Evolutionary conservation across 2,888 invertebrate genomes (phyloP), one percentile per base, ranked within the genome.

Genomic region (Conchocele bisecta): DNA sequence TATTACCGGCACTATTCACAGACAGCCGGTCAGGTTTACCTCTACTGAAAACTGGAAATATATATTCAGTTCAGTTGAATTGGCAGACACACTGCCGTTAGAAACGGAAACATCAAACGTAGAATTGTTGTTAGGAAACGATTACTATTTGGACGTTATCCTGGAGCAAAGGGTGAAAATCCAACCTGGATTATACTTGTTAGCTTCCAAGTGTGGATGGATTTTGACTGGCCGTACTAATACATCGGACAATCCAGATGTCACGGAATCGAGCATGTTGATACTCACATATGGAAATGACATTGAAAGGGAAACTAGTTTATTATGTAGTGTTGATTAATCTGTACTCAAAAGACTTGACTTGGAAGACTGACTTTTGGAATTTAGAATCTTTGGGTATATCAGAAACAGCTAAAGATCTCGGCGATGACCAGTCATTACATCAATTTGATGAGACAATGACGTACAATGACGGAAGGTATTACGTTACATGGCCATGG

Each of bases 341-440:
- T 29, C 13, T 31, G 22, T 50, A 17, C 22, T 42, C 15, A 11
- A 9, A 15, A 39, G 31, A 29, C 35, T 57, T 37, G 26, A 35
- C 33, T 15, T 65, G 11, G 20, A 35, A n/a, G n/a, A n/a, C n/a
- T 13, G 58, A 58, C n/a, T 50, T 57, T 15, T 65, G 50, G 57
- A 53, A 53, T n/a, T 31, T 64, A n/a, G 64, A 64, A 28, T 15
- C 56, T 20, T 41, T 65, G 26, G 65, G 65, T 9, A 46, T 65
- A 15, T 29, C 26, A 15, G 48, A 50, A 22, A 13, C 28, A 3
- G 13, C 35, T 13, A 13, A 46, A 17, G 39, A 33, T 20, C 7
- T 31, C 31, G 28, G 31, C 5, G 28, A 50, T 3, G 31, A 28
- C 3, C 51, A 42, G 22, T 39, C 41, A 7, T 22, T 66, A 53